These are phyloP conservation scores for Macropus fuliginosus DNA, from an alignment of 2,797 vertebrate species.

Conservation along the genomic window DNA sequence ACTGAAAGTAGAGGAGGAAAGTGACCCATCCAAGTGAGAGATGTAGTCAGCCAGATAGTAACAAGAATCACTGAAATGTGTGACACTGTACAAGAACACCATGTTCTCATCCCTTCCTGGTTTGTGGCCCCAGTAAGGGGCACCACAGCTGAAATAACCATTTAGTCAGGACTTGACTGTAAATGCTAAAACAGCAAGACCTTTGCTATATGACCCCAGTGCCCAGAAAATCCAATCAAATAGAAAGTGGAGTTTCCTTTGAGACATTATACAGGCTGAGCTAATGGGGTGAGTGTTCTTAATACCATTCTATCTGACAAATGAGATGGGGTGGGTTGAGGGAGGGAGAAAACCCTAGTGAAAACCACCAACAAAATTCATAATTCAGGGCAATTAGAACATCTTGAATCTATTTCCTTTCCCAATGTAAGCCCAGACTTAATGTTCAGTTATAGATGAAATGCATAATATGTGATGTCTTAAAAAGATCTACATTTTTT, in stretches of 20 bases:
- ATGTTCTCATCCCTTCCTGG: conserved; percentile 6
- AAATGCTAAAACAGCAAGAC: conserved; percentile 47
- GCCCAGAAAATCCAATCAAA: conserved; percentile 57
- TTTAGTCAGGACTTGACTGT: conserved; percentile 7
- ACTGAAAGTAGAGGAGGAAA: conserved; percentile 48
- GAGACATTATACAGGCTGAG: not conserved
- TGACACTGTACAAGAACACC: conserved; percentile 21
- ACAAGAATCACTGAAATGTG: conserved; percentile 8
- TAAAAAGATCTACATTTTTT: conserved; percentile 58
- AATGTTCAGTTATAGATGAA: conserved; percentile 58
- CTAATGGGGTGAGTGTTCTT: not conserved
- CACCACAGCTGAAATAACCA: not conserved
- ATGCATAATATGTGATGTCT: conserved; percentile 31
- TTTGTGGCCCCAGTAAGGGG: not conserved
- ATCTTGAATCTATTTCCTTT: conserved; percentile 48
- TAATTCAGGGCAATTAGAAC: conserved; percentile 18
- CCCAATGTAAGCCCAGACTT: conserved; percentile 29
- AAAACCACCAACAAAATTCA: conserved; percentile 14
- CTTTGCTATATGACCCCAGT: conserved; percentile 39
- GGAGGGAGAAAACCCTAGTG: not conserved
- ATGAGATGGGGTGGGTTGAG: not conserved
- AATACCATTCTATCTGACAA: conserved; percentile 31
- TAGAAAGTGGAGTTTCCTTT: conserved; percentile 7
- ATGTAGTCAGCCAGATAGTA: conserved; percentile 38
- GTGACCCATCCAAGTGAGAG: not conserved